These are phyloP conservation scores for Latrodectus elegans DNA, from an alignment of 2,888 invertebrate species.

Conservation along the genomic window DNA sequence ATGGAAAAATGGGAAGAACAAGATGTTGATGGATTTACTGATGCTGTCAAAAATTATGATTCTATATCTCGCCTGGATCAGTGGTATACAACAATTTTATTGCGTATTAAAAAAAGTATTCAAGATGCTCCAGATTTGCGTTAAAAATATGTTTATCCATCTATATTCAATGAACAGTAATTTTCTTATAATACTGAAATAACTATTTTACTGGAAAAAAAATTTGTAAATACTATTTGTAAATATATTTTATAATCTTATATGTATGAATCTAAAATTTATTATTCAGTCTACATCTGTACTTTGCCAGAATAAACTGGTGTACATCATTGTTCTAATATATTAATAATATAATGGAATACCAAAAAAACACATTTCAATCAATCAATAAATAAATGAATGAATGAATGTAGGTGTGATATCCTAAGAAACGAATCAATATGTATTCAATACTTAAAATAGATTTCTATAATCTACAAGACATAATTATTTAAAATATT, in stretches of 20 bases:
- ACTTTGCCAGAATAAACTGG: no score
- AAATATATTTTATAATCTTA: background rate
- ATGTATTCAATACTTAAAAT: no score
- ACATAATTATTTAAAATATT: no score
- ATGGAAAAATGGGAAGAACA: slow-evolving; percentile 95
- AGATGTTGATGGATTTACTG: slow-evolving; percentile 95
- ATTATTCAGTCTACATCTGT: background rate
- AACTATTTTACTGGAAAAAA: background rate
- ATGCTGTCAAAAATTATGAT: slow-evolving; percentile 95
- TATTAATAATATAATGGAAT: no score
- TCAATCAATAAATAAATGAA: no score
- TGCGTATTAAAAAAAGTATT: slow-evolving; percentile 90
- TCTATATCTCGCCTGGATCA: slow-evolving; percentile 96
- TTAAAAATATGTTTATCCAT: slow-evolving; percentile 5
- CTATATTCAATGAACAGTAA: background rate
- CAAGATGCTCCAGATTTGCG: slow-evolving; percentile 66
- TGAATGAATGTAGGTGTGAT: no score
- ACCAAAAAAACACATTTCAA: no score
- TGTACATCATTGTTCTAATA: no score
- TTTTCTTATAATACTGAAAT: background rate
- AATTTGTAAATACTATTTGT: background rate
- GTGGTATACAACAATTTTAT: slow-evolving; percentile 96
- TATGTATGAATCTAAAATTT: background rate
- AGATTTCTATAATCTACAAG: no score
- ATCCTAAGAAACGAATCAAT: no score